Conservation (phyloP, 2,797 vertebrate species). For the Apodemus agrarius region DNA sequence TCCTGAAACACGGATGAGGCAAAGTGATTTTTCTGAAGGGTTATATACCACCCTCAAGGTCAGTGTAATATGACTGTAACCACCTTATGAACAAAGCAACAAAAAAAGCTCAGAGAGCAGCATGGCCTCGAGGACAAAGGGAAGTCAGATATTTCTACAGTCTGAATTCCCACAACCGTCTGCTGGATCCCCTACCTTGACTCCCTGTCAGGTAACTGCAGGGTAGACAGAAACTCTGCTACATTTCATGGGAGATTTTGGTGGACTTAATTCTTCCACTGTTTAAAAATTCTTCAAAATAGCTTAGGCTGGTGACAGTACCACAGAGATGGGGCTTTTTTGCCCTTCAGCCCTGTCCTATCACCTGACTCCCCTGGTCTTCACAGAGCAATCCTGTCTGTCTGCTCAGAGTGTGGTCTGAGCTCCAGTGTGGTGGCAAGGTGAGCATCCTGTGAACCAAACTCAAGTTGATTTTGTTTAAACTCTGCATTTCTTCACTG, state of each 20-base stretch:
- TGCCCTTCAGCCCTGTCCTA: conserved; percentile 86
- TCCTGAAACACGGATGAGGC: conserved; percentile 97
- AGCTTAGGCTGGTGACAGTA: conserved; percentile 88
- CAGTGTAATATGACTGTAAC: conserved; percentile 89
- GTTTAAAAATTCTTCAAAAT: conserved; percentile 85
- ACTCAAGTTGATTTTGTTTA: conserved; percentile 90
- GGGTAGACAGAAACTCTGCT: conserved; percentile 89
- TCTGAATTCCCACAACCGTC: conserved; percentile 93
- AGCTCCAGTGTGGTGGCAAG: conserved; percentile 77
- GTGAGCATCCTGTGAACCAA: conserved; percentile 86
- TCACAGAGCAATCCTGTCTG: conserved; percentile 84
- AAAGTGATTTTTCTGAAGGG: conserved; percentile 91
- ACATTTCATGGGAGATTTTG: conserved; percentile 81
- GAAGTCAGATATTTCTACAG: conserved; percentile 95
- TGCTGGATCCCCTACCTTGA: conserved; percentile 87
- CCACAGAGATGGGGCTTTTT: conserved; percentile 86
- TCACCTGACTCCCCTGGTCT: conserved; percentile 85
- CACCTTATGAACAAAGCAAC: conserved; percentile 92
- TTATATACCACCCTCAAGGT: conserved; percentile 93
- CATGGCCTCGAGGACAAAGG: conserved; percentile 93
- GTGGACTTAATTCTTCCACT: conserved; percentile 67
- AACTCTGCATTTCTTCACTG: conserved; percentile 87
- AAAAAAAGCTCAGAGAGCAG: conserved; percentile 92
- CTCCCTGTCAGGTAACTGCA: conserved; percentile 85
- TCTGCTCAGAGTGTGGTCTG: conserved; percentile 73